Percentiles rank a stretch among this genome's conserved stretches.
Evolutionary conservation across 2,888 invertebrate species (phyloP).

Genomic region (Creontiades dilutus): DNA sequence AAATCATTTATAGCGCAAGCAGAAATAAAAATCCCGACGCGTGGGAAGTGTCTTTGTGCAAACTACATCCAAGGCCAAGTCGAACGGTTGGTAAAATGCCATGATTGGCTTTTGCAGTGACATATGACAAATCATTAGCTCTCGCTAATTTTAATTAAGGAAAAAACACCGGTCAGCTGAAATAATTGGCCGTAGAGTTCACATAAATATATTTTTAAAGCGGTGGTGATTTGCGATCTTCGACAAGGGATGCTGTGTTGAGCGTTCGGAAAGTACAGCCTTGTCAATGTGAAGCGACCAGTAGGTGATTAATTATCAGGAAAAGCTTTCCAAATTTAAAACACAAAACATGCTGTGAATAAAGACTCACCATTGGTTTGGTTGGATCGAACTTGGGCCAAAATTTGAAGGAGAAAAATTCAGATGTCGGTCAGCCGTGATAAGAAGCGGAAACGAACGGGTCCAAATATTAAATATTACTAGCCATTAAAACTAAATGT

Average conservation of each 20-base stretch:
- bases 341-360: too few relatives aligned
- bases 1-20: slow-evolving; percentile 38
- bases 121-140: too few relatives aligned
- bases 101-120: neutral
- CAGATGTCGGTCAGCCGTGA: slow-evolving; percentile 1
- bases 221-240: too few relatives aligned
- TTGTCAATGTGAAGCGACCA: too few relatives aligned
- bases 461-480: slow-evolving; percentile 43
- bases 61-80: slow-evolving; percentile 36
- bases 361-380: slow-evolving; percentile 34
- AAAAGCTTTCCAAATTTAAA: too few relatives aligned
- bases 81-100: slow-evolving; percentile 51
- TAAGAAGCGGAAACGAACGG: neutral
- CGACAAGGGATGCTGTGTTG: too few relatives aligned
- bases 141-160: too few relatives aligned
- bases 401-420: slow-evolving; percentile 16
- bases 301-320: too few relatives aligned
- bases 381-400: neutral
- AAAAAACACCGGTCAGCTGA: too few relatives aligned
- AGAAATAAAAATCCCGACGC: slow-evolving; percentile 1
- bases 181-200: too few relatives aligned
- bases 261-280: too few relatives aligned
- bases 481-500: neutral
- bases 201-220: too few relatives aligned
- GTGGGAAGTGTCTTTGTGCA: neutral